These are phyloP conservation scores for Sthenelais limicola DNA, from an alignment of 2,888 invertebrate genomes.

Conservation along the genomic window DNA sequence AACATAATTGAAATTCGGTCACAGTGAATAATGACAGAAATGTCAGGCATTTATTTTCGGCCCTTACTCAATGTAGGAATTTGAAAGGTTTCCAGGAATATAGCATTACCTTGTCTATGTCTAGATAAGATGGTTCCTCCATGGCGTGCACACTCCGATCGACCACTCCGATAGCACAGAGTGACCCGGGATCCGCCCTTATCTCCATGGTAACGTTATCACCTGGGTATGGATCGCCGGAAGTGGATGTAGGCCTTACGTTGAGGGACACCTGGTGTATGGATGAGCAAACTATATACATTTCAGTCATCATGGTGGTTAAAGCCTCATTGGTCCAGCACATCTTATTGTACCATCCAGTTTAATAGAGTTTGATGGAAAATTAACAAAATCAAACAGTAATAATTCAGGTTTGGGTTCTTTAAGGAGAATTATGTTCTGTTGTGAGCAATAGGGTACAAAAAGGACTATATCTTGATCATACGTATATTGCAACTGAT, in stretches of 20 bases:
- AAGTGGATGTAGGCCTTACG: background rate
- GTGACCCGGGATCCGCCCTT: slow-evolving; percentile 21
- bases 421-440: no score
- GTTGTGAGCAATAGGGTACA: no score
- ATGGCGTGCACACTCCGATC: slow-evolving; percentile 32
- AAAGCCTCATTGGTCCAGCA: no score
- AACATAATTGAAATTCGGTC: no score
- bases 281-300: background rate
- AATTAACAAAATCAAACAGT: no score
- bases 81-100: no score
- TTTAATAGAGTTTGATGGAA: no score
- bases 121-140: slow-evolving; percentile 26
- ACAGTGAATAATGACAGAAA: background rate
- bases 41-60: background rate
- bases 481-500: no score
- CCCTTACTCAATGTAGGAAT: no score
- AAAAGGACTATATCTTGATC: no score
- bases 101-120: slow-evolving; percentile 14
- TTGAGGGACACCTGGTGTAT: slow-evolving; percentile 26
- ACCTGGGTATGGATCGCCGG: slow-evolving; percentile 34
- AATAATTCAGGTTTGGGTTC: no score
- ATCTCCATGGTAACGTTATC: slow-evolving; percentile 33
- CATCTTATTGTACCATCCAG: no score
- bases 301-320: background rate
- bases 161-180: slow-evolving; percentile 39